Percentiles rank a stretch among this genome's conserved stretches.
phyloP scores from a whole-genome alignment of 64 coral and sea anemone genomes.

The Hydrozoanthus tunicans region DNA sequence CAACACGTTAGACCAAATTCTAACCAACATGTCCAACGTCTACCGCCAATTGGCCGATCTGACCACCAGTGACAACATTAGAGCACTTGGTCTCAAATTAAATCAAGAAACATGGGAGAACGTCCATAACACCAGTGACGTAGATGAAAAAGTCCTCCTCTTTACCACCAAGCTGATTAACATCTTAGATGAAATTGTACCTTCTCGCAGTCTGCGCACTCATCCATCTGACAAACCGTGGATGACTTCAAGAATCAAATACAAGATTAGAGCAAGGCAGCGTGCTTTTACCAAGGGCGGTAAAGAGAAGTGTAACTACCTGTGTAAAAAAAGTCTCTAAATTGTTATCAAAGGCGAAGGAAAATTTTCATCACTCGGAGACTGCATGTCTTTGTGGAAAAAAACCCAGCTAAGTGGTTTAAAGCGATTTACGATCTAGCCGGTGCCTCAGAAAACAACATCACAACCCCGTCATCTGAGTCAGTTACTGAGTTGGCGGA shows the following conservation, averaged over 20 bases:
- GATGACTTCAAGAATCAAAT: conserved; percentile 22
- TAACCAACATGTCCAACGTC: conserved; percentile 56
- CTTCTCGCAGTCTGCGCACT: neutral
- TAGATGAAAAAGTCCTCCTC: neutral
- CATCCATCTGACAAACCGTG: conserved; percentile 14
- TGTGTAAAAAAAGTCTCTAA: neutral
- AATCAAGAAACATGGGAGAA: neutral
- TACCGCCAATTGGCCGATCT: conserved; percentile 15
- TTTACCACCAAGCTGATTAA: neutral
- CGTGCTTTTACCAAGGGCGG: neutral
- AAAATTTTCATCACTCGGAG: neutral
- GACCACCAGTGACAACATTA: conserved; percentile 20
- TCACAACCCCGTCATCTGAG: too few relatives aligned
- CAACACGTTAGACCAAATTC: conserved; percentile 57
- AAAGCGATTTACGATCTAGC: neutral
- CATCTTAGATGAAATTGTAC: conserved; percentile 13
- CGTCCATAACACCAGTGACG: neutral
- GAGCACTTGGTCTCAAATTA: neutral
- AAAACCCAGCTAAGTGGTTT: conserved; percentile 16
- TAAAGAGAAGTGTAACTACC: neutral
- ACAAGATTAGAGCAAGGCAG: conserved; percentile 6
- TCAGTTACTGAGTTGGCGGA: too few relatives aligned
- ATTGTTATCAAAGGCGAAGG: neutral
- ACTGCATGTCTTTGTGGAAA: neutral
- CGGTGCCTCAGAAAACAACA: neutral